phyloP scores from a whole-genome alignment of 2,888 invertebrate species.

The Villa cingulata region DNA sequence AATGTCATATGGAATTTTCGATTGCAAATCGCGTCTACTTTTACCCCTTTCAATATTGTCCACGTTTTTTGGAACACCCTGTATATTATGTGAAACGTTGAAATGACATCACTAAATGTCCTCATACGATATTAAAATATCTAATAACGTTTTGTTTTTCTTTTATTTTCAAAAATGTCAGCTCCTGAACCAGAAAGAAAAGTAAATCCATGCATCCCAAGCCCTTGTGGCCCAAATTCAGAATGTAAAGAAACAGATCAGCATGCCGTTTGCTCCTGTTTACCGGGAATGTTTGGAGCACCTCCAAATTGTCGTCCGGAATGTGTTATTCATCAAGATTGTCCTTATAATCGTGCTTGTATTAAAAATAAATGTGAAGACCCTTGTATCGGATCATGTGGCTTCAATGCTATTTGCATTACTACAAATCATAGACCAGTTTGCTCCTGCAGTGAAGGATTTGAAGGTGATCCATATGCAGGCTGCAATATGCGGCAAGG shows the following conservation, averaged over 20 bases:
- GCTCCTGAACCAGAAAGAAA: slow-evolving; percentile 37
- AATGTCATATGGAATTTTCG: too few relatives aligned
- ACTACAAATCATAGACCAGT: slow-evolving; percentile 59
- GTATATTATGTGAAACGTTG: too few relatives aligned
- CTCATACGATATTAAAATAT: too few relatives aligned
- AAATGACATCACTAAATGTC: too few relatives aligned
- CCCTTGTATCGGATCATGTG: slow-evolving; percentile 64
- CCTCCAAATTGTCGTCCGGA: slow-evolving; percentile 69
- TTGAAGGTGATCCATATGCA: slow-evolving; percentile 66
- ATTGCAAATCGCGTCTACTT: too few relatives aligned
- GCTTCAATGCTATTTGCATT: slow-evolving; percentile 53
- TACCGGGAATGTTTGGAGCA: slow-evolving; percentile 57
- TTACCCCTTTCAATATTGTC: too few relatives aligned
- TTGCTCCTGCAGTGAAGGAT: slow-evolving; percentile 55
- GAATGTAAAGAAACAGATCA: slow-evolving; percentile 53
- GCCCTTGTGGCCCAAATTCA: slow-evolving; percentile 66
- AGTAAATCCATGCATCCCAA: slow-evolving; percentile 52
- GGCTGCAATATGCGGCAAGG: slow-evolving; percentile 50
- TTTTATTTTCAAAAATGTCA: slow-evolving; percentile 16
- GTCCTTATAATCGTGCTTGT: slow-evolving; percentile 56
- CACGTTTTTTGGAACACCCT: too few relatives aligned
- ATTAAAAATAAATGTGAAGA: slow-evolving; percentile 57
- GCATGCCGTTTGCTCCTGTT: slow-evolving; percentile 61
- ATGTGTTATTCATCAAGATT: slow-evolving; percentile 59
- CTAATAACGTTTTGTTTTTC: too few relatives aligned